A percentile compares a stretch with the other conserved stretches of the same genome.
These are phyloP conservation scores for Adelges cooleyi DNA, from an alignment of 1,140 invertebrate genomes.

Conservation along the genomic window DNA sequence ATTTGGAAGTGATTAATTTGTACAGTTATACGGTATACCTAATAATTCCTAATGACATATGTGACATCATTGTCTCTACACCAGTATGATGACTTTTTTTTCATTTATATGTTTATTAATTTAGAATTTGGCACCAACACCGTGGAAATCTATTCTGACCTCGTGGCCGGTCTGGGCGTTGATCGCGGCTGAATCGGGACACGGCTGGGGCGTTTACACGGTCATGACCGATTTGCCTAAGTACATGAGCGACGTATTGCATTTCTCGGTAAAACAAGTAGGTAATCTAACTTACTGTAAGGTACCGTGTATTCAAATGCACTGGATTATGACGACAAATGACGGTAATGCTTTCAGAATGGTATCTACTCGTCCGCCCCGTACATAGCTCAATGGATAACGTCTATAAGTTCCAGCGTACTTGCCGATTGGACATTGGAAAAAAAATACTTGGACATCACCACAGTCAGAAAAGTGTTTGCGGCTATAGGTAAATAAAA, in stretches of 20 bases:
- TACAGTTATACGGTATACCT: too few relatives aligned
- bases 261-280: conserved; percentile 61
- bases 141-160: conserved; percentile 60
- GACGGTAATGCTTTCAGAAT: conserved; percentile 38
- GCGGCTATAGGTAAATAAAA: conserved; percentile 49
- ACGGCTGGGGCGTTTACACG: conserved; percentile 78
- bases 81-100: too few relatives aligned
- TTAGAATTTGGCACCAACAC: conserved; percentile 38
- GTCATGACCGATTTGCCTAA: conserved; percentile 74
- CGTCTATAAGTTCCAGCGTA: conserved; percentile 45
- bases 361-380: conserved; percentile 49
- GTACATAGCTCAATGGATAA: conserved; percentile 52
- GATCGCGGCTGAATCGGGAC: conserved; percentile 57
- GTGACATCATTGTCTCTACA: too few relatives aligned
- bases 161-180: conserved; percentile 64
- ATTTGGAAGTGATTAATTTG: too few relatives aligned
- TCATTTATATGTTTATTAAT: not conserved
- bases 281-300: too few relatives aligned
- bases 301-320: conserved; percentile 29
- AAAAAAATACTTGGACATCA: conserved; percentile 42
- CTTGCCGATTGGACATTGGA: conserved; percentile 49
- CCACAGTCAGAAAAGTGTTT: conserved; percentile 50
- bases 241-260: conserved; percentile 68
- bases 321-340: not conserved
- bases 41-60: too few relatives aligned